Evolutionary conservation across 2,797 vertebrate species (phyloP), one percentile per base, ranked within the genome.

Genomic region (Ataeniobius toweri): DNA sequence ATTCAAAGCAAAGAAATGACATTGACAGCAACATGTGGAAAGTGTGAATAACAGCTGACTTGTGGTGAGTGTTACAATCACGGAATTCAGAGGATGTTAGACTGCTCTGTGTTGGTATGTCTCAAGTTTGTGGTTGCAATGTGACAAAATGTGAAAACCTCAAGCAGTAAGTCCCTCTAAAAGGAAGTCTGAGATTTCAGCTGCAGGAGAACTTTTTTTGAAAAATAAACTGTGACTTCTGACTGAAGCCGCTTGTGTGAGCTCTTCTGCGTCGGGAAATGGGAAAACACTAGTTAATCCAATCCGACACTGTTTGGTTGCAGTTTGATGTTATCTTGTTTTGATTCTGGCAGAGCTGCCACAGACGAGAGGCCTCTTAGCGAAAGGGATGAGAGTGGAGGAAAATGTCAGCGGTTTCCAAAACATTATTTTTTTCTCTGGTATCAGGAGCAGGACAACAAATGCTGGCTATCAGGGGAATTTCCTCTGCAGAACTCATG

Each of bases 401-500:
- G 74, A 86, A 93, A 93, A 93, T 90, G 88, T 91, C 92, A 91
- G 76, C 85, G 20, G 77, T 83, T 86, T 88, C 87, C 86, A 87
- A 87, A 86, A 80, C 80, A 85, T 82, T 83, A 50, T 51, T 65
- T 83, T 73, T 26, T 73, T 83, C 69, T 28, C 63, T 56, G 77
- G 79, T 89, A 83, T 90, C 86, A 83, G 28, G 74, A 80, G 76
- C 71, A 39, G 81, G 72, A 78, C 82, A 82, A 78, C 88, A 88
- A 80, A 91, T 88, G 68, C 73, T 9, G 75, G 83, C 12, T 89
- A 94, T 92, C 88, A 16, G 81, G n/a, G 3, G 77, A 79, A 77
- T 48, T 86, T 75, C 63, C 90, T 93, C 92, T 89, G 80, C 76
- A 61, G 79, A 76, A 58, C 83, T 79, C 85, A 78, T 16, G 83